A percentile compares a stretch with the other conserved stretches of the same genome.
phyloP scores from a whole-genome alignment of 2,888 invertebrate species.

The Cheilosia urbana region DNA sequence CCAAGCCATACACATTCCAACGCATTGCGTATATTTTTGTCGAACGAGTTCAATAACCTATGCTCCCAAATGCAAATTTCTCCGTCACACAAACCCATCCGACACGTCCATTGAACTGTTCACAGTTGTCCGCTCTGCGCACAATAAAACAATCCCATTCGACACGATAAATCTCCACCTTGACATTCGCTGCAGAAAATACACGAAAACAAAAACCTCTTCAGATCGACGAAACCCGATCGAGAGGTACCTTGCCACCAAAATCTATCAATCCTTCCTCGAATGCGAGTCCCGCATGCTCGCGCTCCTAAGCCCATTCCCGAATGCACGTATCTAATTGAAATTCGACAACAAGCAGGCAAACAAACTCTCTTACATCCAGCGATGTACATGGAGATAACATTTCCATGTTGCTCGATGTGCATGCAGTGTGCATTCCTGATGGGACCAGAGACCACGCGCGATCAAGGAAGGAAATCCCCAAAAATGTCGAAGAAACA shows the following conservation, averaged over 20 bases:
- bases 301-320: not conserved
- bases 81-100: not conserved
- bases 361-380: slow-evolving; percentile 53
- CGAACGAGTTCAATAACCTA: slow-evolving; percentile 4
- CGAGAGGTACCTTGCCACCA: slow-evolving; percentile 13
- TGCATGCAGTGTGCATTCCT: slow-evolving; percentile 42
- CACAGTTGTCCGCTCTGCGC: not conserved
- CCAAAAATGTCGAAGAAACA: slow-evolving; percentile 23
- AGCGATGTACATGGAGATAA: slow-evolving; percentile 61
- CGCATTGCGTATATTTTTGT: not conserved
- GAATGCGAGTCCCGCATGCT: not conserved
- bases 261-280: slow-evolving; percentile 29
- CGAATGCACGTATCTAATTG: slow-evolving; percentile 60
- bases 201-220: not conserved
- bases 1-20: not conserved
- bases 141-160: slow-evolving; percentile 43
- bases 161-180: slow-evolving; percentile 55
- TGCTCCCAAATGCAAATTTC: slow-evolving; percentile 40
- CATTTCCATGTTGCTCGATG: slow-evolving; percentile 43
- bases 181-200: slow-evolving; percentile 34
- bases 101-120: slow-evolving; percentile 57
- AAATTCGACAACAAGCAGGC: slow-evolving; percentile 69
- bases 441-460: slow-evolving; percentile 30
- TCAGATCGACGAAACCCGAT: slow-evolving; percentile 57
- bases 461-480: slow-evolving; percentile 70